These are phyloP conservation scores for Heliconius erato DNA, from an alignment of 2,888 invertebrate species.

Conservation along the genomic window DNA sequence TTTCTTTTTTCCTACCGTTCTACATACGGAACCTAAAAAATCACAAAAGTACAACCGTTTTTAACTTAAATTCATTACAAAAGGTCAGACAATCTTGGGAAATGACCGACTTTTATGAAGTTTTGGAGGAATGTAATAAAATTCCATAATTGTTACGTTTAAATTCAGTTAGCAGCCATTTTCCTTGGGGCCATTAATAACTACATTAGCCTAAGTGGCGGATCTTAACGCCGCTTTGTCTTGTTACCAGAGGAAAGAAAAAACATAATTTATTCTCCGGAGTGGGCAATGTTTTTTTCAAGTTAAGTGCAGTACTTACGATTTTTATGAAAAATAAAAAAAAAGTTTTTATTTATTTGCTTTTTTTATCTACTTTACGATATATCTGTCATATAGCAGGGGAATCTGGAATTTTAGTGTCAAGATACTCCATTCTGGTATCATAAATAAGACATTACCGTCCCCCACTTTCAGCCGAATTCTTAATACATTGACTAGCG, in stretches of 20 bases:
- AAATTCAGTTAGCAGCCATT: constrained; percentile 4
- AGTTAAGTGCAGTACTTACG: too few species aligned
- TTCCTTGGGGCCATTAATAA: neutral
- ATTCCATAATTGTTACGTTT: constrained; percentile 11
- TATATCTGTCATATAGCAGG: too few species aligned
- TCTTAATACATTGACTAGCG: neutral
- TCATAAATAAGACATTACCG: neutral
- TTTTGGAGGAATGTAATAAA: constrained; percentile 22
- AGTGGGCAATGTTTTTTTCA: too few species aligned
- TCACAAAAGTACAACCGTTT: neutral
- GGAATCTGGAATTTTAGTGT: too few species aligned
- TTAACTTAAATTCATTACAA: neutral
- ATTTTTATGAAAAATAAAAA: too few species aligned
- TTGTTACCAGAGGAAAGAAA: neutral
- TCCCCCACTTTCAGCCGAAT: neutral
- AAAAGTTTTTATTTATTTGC: too few species aligned
- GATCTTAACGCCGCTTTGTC: neutral
- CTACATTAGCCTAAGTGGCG: neutral
- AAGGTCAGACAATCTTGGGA: neutral
- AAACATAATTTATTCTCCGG: too few species aligned
- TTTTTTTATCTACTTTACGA: too few species aligned
- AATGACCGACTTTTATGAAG: constrained; percentile 2
- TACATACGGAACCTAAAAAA: neutral
- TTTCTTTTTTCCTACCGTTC: neutral
- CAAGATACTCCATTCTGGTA: too few species aligned